Conservation (phyloP, 1,140 invertebrate genomes). For the Formica exsecta region DNA sequence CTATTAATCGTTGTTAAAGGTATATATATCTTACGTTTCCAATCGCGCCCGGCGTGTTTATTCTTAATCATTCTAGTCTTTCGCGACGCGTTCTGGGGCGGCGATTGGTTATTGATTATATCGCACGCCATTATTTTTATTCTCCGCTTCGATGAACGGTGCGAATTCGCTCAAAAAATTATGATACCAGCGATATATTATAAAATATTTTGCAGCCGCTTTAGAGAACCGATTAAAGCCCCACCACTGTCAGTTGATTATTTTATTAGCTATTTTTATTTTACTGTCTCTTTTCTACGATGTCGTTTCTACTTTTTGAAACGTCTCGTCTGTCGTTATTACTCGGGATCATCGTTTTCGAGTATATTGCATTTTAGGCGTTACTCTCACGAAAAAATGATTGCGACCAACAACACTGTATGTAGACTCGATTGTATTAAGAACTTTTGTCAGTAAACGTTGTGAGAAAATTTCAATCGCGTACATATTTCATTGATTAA, state of each 20-base stretch:
- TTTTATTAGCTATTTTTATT: conserved; percentile 76
- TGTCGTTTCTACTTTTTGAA: conserved; percentile 36
- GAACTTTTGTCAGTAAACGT: conserved; percentile 80
- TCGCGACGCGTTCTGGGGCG: conserved; percentile 78
- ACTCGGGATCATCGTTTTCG: not conserved
- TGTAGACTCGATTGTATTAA: conserved; percentile 75
- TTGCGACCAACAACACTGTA: conserved; percentile 66
- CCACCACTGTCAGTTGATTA: conserved; percentile 79
- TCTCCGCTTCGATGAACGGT: conserved; percentile 35
- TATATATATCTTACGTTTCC: conserved; percentile 68
- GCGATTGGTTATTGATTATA: conserved; percentile 69
- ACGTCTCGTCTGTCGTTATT: not conserved
- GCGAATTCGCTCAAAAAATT: conserved; percentile 36
- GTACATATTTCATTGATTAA: not conserved
- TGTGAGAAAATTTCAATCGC: conserved; percentile 65
- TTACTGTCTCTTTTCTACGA: conserved; percentile 3
- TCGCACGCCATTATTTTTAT: conserved; percentile 48
- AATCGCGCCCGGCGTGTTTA: conserved; percentile 75
- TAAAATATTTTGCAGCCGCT: not conserved
- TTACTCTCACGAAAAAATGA: conserved; percentile 59
- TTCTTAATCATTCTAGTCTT: conserved; percentile 85
- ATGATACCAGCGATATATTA: conserved; percentile 35
- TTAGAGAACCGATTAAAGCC: conserved; percentile 67
- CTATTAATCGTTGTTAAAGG: conserved; percentile 64
- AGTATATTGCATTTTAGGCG: conserved; percentile 16